These are phyloP conservation scores for Lymantria dispar DNA, from an alignment of 2,888 invertebrate species.

Conservation along the genomic window DNA sequence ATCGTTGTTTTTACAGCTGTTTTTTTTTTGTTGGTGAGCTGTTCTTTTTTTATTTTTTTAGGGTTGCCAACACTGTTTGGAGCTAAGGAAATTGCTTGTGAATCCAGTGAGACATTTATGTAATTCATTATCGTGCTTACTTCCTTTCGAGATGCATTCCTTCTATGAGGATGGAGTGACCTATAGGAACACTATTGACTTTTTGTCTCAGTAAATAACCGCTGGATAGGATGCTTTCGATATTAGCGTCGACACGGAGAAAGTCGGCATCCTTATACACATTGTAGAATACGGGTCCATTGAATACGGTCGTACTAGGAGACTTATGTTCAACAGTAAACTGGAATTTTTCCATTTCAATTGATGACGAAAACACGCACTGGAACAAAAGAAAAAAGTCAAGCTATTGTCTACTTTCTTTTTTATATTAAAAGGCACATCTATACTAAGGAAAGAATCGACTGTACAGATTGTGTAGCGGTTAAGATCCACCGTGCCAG, in stretches of 20 bases:
- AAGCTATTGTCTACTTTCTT: too few species aligned
- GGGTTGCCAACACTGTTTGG: too few species aligned
- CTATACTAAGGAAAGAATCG: too few species aligned
- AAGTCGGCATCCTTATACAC: conserved; percentile 45
- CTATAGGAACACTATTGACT: conserved; percentile 35
- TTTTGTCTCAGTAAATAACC: conserved; percentile 43
- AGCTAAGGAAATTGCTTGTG: too few species aligned
- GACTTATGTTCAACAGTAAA: not conserved
- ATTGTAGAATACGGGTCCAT: conserved; percentile 29
- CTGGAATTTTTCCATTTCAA: conserved; percentile 3
- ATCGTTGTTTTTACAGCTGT: too few species aligned
- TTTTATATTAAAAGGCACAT: too few species aligned
- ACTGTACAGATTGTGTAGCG: too few species aligned
- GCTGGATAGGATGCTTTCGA: conserved; percentile 40
- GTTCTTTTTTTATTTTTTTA: too few species aligned
- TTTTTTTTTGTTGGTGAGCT: too few species aligned
- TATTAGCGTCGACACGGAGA: conserved; percentile 35
- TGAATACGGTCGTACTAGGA: not conserved
- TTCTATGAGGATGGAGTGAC: conserved; percentile 31
- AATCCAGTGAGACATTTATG: too few species aligned
- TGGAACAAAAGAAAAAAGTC: not conserved
- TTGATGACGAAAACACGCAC: not conserved
- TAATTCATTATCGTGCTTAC: conserved; percentile 8
- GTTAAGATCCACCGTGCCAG: too few species aligned
- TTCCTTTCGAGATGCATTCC: conserved; percentile 24